Evolutionary conservation across 2,888 invertebrate genomes (phyloP).

Genomic region (Leucoptera coffeella): DNA sequence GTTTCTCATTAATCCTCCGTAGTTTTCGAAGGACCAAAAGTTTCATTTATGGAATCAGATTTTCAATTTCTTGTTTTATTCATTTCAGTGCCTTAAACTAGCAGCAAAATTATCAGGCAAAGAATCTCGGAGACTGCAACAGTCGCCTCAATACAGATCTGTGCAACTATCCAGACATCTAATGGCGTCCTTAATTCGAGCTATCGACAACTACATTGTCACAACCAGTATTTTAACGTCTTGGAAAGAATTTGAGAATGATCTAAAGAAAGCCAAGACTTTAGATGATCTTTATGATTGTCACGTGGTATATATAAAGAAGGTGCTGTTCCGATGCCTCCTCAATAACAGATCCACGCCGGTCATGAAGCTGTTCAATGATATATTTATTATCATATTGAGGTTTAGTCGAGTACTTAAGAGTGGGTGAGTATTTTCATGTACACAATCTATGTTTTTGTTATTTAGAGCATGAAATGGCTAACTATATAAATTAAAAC

Average conservation of each 20-base stretch:
- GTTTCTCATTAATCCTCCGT: too few relatives aligned
- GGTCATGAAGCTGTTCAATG: conserved; percentile 62
- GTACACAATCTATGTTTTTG: conserved; percentile 1
- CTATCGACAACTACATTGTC: conserved; percentile 70
- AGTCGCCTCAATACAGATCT: conserved; percentile 63
- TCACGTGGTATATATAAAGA: conserved; percentile 69
- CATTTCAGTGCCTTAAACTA: conserved; percentile 59
- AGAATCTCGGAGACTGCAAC: conserved; percentile 37
- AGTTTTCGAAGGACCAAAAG: too few relatives aligned
- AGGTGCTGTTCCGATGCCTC: conserved; percentile 68
- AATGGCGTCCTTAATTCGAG: conserved; percentile 70
- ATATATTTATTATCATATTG: conserved; percentile 65
- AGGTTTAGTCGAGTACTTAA: conserved; percentile 61
- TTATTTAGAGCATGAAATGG: neutral
- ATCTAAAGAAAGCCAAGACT: conserved; percentile 57
- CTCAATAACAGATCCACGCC: conserved; percentile 64
- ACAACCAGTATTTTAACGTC: conserved; percentile 69
- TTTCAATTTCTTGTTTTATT: too few relatives aligned
- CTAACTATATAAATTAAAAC: too few relatives aligned
- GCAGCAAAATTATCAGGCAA: conserved; percentile 43
- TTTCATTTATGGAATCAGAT: too few relatives aligned
- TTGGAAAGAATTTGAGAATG: conserved; percentile 68
- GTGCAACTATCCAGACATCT: conserved; percentile 67
- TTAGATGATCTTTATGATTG: conserved; percentile 68
- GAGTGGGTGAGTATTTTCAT: conserved; percentile 24